A percentile compares a stretch with the other conserved stretches of the same genome.
phyloP scores from a whole-genome alignment of 2,113 vertebrate species.

The Platichthys flesus region DNA sequence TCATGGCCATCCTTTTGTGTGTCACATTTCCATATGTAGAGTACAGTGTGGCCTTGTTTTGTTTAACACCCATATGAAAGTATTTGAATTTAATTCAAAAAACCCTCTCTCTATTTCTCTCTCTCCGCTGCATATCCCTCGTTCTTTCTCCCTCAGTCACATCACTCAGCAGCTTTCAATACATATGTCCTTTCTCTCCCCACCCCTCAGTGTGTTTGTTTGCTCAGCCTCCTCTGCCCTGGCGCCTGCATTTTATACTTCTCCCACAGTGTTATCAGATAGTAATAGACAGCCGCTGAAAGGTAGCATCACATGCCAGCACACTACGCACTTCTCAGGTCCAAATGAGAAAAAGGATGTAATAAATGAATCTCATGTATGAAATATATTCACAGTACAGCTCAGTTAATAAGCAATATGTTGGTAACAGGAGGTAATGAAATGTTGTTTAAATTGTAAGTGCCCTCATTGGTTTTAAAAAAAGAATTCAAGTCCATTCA shows the following conservation, averaged over 20 bases:
- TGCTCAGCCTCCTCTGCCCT: conserved; percentile 60
- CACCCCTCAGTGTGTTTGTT: conserved; percentile 60
- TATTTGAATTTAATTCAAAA: conserved; percentile 32
- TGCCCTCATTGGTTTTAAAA: no score
- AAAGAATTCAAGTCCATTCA: no score
- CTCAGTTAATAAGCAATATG: no score
- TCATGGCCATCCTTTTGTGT: conserved; percentile 15
- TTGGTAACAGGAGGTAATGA: no score
- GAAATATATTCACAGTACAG: neutral
- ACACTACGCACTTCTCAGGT: neutral
- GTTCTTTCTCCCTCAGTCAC: conserved; percentile 28
- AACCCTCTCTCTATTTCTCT: neutral
- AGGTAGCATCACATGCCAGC: conserved; percentile 48
- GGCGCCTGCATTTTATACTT: conserved; percentile 44
- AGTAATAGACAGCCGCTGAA: conserved; percentile 72
- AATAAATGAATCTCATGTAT: conserved; percentile 6
- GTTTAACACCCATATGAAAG: conserved; percentile 35
- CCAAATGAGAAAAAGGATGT: neutral
- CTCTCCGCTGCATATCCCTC: conserved; percentile 21
- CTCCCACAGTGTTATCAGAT: conserved; percentile 42
- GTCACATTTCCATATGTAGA: conserved; percentile 25
- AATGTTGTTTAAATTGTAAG: no score
- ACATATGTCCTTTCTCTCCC: conserved; percentile 40
- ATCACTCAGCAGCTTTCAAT: conserved; percentile 72
- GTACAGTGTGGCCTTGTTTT: conserved; percentile 37